Evolutionary conservation across 2,888 invertebrate species (phyloP), one percentile per base, ranked within the genome.

Genomic region (Drosophila neonasuta): DNA sequence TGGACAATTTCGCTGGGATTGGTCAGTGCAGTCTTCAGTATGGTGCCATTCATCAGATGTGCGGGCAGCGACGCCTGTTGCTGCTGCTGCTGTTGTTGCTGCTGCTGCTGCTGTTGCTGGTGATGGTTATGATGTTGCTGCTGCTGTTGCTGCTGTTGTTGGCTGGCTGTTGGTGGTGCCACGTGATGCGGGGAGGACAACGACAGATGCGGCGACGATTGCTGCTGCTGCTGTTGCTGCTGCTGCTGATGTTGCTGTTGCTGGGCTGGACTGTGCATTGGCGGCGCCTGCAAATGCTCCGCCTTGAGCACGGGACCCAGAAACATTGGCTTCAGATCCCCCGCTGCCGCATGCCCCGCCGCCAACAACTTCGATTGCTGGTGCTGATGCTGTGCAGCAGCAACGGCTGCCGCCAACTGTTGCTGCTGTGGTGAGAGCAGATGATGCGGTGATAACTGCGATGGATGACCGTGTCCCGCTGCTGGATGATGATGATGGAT

Each of bases 1-100:
- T 96, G 97, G 81, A 96, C 95, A 88, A 97, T 95, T 94, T 97
- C 97, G 92, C 96, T 97, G 83, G 97, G 97, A 91, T 97, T 97
- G 84, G 97, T 97, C 88, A 97, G 94, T 80, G 97, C 97, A 91
- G 97, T 97, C 93, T 97, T 97, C 87, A 97, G 93, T 90, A 97
- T 97, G 90, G 96, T 96, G 88, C 97, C 97, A 90, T 97, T 97
- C 90, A 96, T 95, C 90, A 97, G 93, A 92, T 96, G 95, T 82
- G 95, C 94, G 91, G 95, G 95, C 80, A 91, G 69, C 77, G 80
- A 61, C 24, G 79, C 62, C 39, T 81, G 81, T 10, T 90, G 89
- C 54, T 90, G 91, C 20, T 86, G 87, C 4, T 72, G 72, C 1
- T 73, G 73, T 0, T 74, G 74, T 5, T 74, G 74, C 0, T 65